phyloP scores from a whole-genome alignment of 2,113 vertebrate genomes.

The Strix uralensis region DNA sequence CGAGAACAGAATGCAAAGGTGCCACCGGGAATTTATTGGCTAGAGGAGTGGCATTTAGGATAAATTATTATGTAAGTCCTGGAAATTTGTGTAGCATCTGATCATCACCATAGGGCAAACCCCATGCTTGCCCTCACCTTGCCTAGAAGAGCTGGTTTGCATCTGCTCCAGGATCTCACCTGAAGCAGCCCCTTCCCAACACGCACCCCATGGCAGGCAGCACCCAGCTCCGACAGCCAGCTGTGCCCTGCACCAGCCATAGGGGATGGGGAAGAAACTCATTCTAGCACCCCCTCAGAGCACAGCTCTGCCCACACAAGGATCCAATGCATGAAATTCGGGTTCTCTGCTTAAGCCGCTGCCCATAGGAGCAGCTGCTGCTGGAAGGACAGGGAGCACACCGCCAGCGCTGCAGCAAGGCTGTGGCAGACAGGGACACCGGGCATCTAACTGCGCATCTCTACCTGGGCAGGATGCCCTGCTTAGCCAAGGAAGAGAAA shows the following conservation, averaged over 20 bases:
- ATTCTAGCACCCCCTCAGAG: neutral
- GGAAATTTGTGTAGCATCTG: neutral
- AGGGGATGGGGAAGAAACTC: neutral
- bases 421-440: neutral
- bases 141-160: neutral
- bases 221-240: neutral
- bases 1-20: neutral
- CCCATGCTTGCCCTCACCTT: neutral
- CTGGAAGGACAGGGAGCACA: neutral
- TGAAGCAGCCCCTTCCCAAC: neutral
- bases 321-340: accelerated
- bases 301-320: too few species aligned
- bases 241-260: neutral
- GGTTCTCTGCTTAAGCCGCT: neutral
- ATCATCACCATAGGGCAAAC: neutral
- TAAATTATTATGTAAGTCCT: neutral
- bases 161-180: neutral
- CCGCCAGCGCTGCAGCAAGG: neutral
- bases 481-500: neutral
- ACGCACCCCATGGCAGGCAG: neutral
- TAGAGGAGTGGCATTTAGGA: neutral
- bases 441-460: neutral
- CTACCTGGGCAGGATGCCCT: neutral
- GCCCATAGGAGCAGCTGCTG: neutral
- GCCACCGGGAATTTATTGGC: neutral